These are phyloP conservation scores for Apocrypta bakeri DNA, from an alignment of 1,140 invertebrate species.

Conservation along the genomic window DNA sequence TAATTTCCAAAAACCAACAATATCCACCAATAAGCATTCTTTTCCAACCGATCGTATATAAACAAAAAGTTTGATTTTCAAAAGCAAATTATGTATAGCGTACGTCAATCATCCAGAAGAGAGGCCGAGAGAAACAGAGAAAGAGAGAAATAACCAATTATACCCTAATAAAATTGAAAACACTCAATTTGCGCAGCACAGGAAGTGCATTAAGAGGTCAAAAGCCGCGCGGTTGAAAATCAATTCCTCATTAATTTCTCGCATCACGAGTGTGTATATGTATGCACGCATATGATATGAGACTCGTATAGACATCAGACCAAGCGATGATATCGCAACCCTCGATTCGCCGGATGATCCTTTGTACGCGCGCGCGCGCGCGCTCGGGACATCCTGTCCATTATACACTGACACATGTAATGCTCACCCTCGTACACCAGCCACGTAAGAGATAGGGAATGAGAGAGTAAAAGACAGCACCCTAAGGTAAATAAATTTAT, in stretches of 20 bases:
- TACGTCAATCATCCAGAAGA: background rate
- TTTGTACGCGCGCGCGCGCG: background rate
- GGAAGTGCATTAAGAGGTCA: background rate
- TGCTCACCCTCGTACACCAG: constrained; percentile 8
- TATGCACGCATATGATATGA: background rate
- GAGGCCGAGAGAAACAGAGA: too few relatives aligned
- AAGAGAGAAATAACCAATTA: too few relatives aligned
- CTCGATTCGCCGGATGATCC: constrained; percentile 4
- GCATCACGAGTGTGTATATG: background rate
- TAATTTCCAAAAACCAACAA: background rate
- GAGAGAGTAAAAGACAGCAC: background rate
- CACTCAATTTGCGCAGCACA: background rate
- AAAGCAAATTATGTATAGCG: background rate
- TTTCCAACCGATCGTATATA: too few relatives aligned
- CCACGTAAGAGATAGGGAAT: background rate
- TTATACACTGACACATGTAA: background rate
- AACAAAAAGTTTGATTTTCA: too few relatives aligned
- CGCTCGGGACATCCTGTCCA: constrained; percentile 7
- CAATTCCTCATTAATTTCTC: constrained; percentile 11
- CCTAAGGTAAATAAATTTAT: constrained; percentile 5
- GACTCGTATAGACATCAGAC: background rate
- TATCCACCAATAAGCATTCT: too few relatives aligned
- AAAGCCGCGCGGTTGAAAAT: background rate
- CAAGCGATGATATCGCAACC: background rate
- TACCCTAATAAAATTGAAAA: background rate